Percentiles rank a stretch among this genome's conserved stretches.
Evolutionary conservation across 2,113 vertebrate species (phyloP).

Genomic region (Orcinus orca): DNA sequence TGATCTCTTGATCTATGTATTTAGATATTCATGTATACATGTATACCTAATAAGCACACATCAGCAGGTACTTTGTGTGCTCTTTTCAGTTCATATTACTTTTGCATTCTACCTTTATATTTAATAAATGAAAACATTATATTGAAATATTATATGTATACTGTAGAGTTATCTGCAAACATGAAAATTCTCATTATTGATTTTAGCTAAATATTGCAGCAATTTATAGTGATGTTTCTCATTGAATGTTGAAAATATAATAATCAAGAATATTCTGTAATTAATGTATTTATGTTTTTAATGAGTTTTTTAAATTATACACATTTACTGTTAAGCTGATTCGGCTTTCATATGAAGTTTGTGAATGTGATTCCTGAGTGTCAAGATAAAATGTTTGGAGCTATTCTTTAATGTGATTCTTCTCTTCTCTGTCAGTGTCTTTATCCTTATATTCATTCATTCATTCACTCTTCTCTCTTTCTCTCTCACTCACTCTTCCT

Average conservation of each 20-base stretch:
- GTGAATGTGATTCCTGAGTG: not conserved
- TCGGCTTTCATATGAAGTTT: not conserved
- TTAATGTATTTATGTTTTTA: not conserved
- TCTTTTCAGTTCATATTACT: not conserved
- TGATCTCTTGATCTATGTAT: not conserved
- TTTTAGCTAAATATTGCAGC: not conserved
- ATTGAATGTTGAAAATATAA: not conserved
- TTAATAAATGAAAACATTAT: not conserved
- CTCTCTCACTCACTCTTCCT: no score
- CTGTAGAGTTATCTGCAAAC: not conserved
- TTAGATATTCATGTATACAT: not conserved
- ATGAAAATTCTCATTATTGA: not conserved
- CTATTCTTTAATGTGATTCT: not conserved
- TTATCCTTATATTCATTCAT: not conserved
- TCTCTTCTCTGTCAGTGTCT: not conserved
- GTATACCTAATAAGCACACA: not conserved
- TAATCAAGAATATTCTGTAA: not conserved
- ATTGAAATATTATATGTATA: not conserved
- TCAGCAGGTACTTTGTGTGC: not conserved
- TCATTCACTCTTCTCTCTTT: not conserved
- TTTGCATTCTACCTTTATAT: not conserved
- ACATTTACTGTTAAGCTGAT: not conserved
- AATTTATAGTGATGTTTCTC: not conserved
- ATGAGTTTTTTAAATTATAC: not conserved
- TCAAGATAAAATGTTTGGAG: not conserved